Evolutionary conservation across 2,888 invertebrate species (phyloP), one percentile per base, ranked within the genome.

Genomic region (Strigamia crassipes): DNA sequence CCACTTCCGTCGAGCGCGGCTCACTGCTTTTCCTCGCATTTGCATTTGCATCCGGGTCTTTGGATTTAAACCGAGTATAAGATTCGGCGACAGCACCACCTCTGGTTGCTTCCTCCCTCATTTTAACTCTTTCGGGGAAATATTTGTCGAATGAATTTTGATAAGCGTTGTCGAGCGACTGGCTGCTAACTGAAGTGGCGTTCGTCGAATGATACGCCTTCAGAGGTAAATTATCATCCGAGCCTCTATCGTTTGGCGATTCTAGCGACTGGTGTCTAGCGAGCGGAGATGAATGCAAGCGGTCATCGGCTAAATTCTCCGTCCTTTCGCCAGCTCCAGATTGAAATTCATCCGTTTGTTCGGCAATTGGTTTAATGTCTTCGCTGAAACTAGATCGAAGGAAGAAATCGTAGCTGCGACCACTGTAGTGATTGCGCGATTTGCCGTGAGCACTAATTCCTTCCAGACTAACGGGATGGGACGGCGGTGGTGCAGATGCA

Each of bases 321-420:
- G 87, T 88, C 82, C 87, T 87, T 81, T 88, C 88, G 85, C 88
- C 88, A 81, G 86, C 87, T 83, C 87, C 89, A 12, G 91, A 91
- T 86, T 92, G 92, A 89, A 92, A 92, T 87, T 94, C 94, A 86
- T 94, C 94, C 0, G 93, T 92, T 86, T 94, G 94, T 88, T 95
- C 95, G 0, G 93, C 94, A 85, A 95, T 94, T 4, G 95, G 94
- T 87, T 94, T 94, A 0, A 94, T 92, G 82, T 93, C 93, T 87
- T 94, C 93, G 1, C 93, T 93, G 15, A 93, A 92, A 83, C 84
- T 83, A 21, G 84, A 84, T 34, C 85, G 83, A 21, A 84, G 81
- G 21, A 83, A 66, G 80, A 84, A 84, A 78, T 84, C 84, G n/a
- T 82, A 80, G 81, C 80, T 83, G 46, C 83, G 80, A 18, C 83